Percentiles rank a stretch among this genome's conserved stretches.
phyloP scores from a whole-genome alignment of 2,888 invertebrate species.

The Apamea anceps region DNA sequence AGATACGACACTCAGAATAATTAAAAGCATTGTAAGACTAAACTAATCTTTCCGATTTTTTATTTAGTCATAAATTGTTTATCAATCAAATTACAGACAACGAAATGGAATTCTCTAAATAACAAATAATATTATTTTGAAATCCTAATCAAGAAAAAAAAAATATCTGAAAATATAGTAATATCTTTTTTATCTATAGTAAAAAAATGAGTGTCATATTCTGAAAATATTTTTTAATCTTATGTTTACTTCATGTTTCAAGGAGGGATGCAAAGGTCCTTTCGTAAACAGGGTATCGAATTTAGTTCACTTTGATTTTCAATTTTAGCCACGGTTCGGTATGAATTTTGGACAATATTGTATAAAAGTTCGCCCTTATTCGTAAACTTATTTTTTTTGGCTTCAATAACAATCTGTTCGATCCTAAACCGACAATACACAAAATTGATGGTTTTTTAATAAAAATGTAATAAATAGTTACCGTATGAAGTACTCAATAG shows the following conservation, averaged over 20 bases:
- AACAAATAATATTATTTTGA: not conserved
- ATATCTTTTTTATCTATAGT: too few relatives aligned
- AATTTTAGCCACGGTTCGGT: conserved; percentile 73
- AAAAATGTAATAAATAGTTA: conserved; percentile 46
- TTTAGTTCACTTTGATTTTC: conserved; percentile 71
- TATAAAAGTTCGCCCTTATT: conserved; percentile 76
- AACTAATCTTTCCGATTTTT: not conserved
- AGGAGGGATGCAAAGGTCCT: conserved; percentile 66
- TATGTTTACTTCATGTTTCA: conserved; percentile 60
- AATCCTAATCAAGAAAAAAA: not conserved
- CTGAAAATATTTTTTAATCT: conserved; percentile 31
- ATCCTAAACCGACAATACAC: conserved; percentile 50
- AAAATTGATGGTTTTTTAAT: conserved; percentile 45
- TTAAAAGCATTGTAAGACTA: not conserved
- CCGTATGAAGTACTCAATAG: conserved; percentile 51
- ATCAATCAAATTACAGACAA: not conserved
- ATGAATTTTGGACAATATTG: conserved; percentile 84
- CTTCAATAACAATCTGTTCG: conserved; percentile 38
- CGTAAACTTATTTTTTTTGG: conserved; percentile 66
- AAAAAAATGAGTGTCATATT: conserved; percentile 32
- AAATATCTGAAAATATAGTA: too few relatives aligned
- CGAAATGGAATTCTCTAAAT: conserved; percentile 14
- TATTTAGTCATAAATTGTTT: not conserved
- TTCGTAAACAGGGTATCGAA: conserved; percentile 82
- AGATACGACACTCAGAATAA: conserved; percentile 34